Base-by-base conservation (phyloP, 2,797 vertebrate genomes). In the Paedocypris micromegethes region DNA sequence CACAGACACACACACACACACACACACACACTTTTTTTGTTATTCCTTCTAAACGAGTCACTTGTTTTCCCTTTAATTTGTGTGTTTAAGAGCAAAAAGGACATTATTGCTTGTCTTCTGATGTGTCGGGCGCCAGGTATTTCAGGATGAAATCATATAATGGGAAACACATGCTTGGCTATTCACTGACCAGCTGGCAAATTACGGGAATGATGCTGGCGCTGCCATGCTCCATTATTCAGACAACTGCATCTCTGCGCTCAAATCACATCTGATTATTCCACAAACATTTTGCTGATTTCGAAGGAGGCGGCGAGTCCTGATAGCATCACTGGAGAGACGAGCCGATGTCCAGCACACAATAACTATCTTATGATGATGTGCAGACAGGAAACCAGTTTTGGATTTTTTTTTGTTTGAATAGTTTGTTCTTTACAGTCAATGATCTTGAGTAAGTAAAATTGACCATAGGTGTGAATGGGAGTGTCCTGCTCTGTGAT, bases 51-150 rank as follows among this genome's bases (percentile, higher is more conserved):
- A 48, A 49, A 50, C 9, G 59, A 52, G 48, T 42, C n/a, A 55
- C 9, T 55, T 64, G 23, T 68, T 57, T 76, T 56, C 57, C 54
- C 68, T 72, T 70, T 75, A 65, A 77, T 77, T 77, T 70, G 46
- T 58, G 66, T 68, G 60, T 70, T 64, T 64, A 70, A 70, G 64
- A 65, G 71, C 74, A 61, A 72, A 53, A 37, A 61, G 70, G 80
- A 83, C 76, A 81, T 78, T 72, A 79, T n/a, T 67, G 5, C n/a
- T 2, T 8, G 84, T 83, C 86, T 88, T 88, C 89, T 90, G 88
- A 90, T 87, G 86, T 89, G 61, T 68, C 69, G 42, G 75, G 64
- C 66, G 74, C 72, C 58, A 75, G 74, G 70, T 73, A 64, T 58
- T 66, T 72, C 58, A 48, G 58, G 54, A 68, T 75, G 68, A 77